Conservation (phyloP, 2,113 vertebrate species). For the Chloebia gouldiae region DNA sequence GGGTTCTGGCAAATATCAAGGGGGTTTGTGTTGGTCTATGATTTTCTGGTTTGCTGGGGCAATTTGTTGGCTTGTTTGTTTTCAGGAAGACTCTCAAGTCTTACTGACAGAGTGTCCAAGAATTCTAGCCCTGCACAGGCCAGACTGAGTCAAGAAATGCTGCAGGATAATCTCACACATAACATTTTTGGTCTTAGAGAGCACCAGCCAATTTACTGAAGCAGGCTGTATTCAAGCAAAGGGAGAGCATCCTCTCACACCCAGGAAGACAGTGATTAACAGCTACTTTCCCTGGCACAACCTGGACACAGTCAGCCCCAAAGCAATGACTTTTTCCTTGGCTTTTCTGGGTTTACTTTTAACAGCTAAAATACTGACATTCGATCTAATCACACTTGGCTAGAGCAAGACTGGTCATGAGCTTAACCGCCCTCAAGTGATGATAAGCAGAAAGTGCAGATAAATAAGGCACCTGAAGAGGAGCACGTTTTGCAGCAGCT, state of each 20-base stretch:
- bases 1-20: neutral
- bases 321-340: neutral
- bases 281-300: neutral
- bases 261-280: neutral
- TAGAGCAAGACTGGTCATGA: neutral
- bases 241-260: neutral
- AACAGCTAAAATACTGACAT: neutral
- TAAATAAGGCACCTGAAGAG: neutral
- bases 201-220: neutral
- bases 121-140: neutral
- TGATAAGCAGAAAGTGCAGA: constrained; percentile 1
- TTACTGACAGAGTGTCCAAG: neutral
- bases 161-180: neutral
- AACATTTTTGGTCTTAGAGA: neutral
- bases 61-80: neutral
- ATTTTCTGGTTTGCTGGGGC: neutral
- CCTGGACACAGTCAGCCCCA: neutral
- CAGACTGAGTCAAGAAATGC: neutral
- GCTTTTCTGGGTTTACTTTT: neutral
- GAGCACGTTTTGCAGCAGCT: neutral
- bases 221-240: neutral
- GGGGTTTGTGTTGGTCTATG: neutral
- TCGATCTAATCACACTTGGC: neutral
- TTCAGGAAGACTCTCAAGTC: neutral
- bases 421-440: neutral